These are phyloP conservation scores for Xestia sexstrigata DNA, from an alignment of 2,888 invertebrate species.

Conservation along the genomic window DNA sequence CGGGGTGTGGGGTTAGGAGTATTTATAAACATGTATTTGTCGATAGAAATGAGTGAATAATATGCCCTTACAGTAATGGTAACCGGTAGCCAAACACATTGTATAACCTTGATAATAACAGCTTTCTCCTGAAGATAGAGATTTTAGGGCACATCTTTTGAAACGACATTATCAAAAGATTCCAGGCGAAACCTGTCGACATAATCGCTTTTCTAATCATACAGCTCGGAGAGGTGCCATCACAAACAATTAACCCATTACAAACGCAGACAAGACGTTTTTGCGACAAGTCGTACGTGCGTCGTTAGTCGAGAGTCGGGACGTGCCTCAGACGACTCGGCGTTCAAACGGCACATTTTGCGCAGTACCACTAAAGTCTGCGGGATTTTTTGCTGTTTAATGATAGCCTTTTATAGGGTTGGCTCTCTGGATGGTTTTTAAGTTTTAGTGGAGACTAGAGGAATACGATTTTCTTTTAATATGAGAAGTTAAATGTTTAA, in stretches of 20 bases:
- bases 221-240: slow-evolving; percentile 12
- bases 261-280: slow-evolving; percentile 41
- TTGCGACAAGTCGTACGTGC: slow-evolving; percentile 51
- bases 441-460: background rate
- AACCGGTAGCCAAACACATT: too few relatives aligned
- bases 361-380: slow-evolving; percentile 43
- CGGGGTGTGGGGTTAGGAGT: too few relatives aligned
- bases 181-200: background rate
- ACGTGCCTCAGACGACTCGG: slow-evolving; percentile 46
- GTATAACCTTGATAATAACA: background rate
- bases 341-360: slow-evolving; percentile 53
- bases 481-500: background rate
- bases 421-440: slow-evolving; percentile 3
- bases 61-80: too few relatives aligned
- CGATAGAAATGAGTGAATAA: too few relatives aligned
- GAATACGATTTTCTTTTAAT: background rate
- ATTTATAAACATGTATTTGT: too few relatives aligned
- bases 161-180: background rate
- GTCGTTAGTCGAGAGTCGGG: slow-evolving; percentile 33
- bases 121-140: background rate
- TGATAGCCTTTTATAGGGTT: slow-evolving; percentile 44
- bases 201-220: slow-evolving; percentile 14
- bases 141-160: background rate
- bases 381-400: slow-evolving; percentile 48
- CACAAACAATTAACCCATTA: slow-evolving; percentile 54